Percentiles rank a stretch among this genome's conserved stretches.
phyloP scores from a whole-genome alignment of 2,888 invertebrate species.

The Lasioglossum vierecki region DNA sequence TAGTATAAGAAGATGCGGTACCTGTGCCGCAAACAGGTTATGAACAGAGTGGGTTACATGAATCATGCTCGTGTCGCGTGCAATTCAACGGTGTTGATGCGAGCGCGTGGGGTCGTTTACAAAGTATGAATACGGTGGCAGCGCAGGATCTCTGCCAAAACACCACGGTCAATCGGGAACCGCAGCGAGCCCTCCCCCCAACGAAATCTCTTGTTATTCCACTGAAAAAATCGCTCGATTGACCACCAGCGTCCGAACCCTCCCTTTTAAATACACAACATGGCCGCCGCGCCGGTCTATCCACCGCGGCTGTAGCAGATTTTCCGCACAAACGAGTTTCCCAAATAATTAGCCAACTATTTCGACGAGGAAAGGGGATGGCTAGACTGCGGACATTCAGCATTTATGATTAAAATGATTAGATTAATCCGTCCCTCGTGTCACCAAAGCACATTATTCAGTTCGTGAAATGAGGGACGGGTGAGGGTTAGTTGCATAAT shows the following conservation, averaged over 20 bases:
- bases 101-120: slow-evolving; percentile 7
- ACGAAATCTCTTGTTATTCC: slow-evolving; percentile 11
- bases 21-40: slow-evolving; percentile 62
- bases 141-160: slow-evolving; percentile 36
- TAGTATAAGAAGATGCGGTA: slow-evolving; percentile 57
- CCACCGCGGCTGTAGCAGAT: background rate
- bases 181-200: background rate
- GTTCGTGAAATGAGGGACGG: too few relatives aligned
- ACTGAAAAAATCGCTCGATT: background rate
- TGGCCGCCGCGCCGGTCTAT: background rate
- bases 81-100: slow-evolving; percentile 50
- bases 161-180: slow-evolving; percentile 32
- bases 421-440: background rate
- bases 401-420: background rate
- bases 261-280: slow-evolving; percentile 8
- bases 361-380: background rate
- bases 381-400: background rate
- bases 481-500: too few relatives aligned
- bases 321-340: background rate
- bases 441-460: too few relatives aligned
- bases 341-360: background rate
- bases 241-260: background rate
- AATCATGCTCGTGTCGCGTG: slow-evolving; percentile 68
- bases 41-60: slow-evolving; percentile 65
- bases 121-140: slow-evolving; percentile 34